A percentile compares a stretch with the other conserved stretches of the same genome.
Conservation (phyloP, 2,888 invertebrate genomes). For the Cistogaster globosa region DNA sequence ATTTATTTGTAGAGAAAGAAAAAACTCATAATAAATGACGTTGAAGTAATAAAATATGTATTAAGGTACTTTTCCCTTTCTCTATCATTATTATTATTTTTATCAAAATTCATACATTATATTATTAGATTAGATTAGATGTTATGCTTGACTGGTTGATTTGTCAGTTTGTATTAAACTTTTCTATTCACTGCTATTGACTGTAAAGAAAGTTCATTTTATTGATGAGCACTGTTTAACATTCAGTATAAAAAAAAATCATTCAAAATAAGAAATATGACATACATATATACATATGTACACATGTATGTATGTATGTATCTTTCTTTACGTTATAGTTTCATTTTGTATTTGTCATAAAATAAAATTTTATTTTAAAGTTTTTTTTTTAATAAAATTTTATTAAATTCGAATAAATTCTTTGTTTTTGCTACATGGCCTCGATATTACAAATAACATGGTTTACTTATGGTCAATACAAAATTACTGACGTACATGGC, state of each 20-base stretch:
- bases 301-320: no score
- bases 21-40: no score
- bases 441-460: slow-evolving; percentile 68
- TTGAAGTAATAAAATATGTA: no score
- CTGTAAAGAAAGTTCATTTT: slow-evolving; percentile 54
- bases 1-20: no score
- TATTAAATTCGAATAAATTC: slow-evolving; percentile 15
- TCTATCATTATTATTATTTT: neutral
- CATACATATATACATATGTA: no score
- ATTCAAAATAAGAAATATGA: neutral
- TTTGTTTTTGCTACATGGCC: slow-evolving; percentile 22
- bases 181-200: slow-evolving; percentile 8
- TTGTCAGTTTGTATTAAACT: slow-evolving; percentile 6
- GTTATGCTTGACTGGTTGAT: slow-evolving; percentile 49
- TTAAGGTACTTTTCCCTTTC: slow-evolving; percentile 17
- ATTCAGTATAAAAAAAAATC: slow-evolving; percentile 26
- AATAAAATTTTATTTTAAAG: neutral
- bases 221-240: slow-evolving; percentile 39
- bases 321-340: neutral
- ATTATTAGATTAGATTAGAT: neutral
- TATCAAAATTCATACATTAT: neutral
- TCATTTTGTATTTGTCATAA: slow-evolving; percentile 26
- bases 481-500: slow-evolving; percentile 68
- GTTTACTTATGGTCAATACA: slow-evolving; percentile 61
- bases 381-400: neutral